Evolutionary conservation across 2,888 invertebrate genomes (phyloP), one percentile per base, ranked within the genome.

Genomic region (Eupithecia tripunctaria): DNA sequence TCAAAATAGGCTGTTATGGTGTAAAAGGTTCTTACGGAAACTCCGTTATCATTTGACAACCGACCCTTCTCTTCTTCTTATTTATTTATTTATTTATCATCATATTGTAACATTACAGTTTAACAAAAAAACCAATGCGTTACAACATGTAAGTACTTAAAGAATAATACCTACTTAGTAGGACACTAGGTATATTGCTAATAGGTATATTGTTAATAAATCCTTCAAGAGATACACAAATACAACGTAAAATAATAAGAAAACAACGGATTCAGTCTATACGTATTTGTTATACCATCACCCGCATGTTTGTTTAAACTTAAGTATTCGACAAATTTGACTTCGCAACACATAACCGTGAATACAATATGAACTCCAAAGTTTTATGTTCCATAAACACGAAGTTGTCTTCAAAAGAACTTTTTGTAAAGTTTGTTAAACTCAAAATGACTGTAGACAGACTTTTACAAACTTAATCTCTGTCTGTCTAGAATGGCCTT

Each of bases 381-480:
- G 36, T 51, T 59, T 67, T 67, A 67, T 59, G 12, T 56, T 32
- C 67, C 47, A 51, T 67, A 51, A 67, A 25, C 67, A 67, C 67
- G 56, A 47, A 67, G n/a, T 38, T 62, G n/a, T 62, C n/a, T 21
- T n/a, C n/a, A 32, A 62, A 47, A 29, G 6, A 62, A 62, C 4
- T 51, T 51, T 51, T 12, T 56, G 41, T 51, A 51, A 18, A 29
- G 62, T 32, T 36, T 18, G 18, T 18, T 36, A 36, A 36, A 36
- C n/a, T 62, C n/a, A 36, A 36, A 8, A 32, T 36, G 32, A 62
- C 51, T 51, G 29, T 41, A 68, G 68, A 71, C 67, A 51, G 36
- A 71, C 63, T 71, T 67, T 41, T 63, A 29, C 5, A 60, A n/a
- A 21, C 27, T n/a, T 25, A 51, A 15, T 51, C 47, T 62, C 47